Evolutionary conservation across 23 tunicate species (phyloP).

Genomic region (Styela clava): DNA sequence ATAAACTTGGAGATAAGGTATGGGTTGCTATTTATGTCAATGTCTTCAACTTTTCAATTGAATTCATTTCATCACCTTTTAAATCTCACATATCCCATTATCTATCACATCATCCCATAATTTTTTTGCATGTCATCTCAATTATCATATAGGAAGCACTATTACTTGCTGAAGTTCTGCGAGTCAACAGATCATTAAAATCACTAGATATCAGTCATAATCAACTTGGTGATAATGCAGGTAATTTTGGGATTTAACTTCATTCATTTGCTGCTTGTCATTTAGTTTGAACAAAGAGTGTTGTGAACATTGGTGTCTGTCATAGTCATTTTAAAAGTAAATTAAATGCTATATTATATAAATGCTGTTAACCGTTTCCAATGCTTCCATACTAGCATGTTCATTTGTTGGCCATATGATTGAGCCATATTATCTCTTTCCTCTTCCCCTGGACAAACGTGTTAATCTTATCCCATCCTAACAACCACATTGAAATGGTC

Average conservation of each 20-base stretch:
- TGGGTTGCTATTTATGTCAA: too few species aligned
- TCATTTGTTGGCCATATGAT: too few species aligned
- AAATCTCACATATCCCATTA: too few species aligned
- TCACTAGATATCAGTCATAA: slow-evolving; percentile 66
- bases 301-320: background rate
- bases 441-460: too few species aligned
- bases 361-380: too few species aligned
- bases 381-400: too few species aligned
- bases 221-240: slow-evolving; percentile 53
- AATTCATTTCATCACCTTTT: background rate
- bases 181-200: slow-evolving; percentile 26
- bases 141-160: slow-evolving; percentile 53
- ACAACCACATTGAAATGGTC: too few species aligned
- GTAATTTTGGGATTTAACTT: slow-evolving; percentile 33
- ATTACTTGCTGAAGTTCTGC: slow-evolving; percentile 50
- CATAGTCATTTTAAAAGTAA: too few species aligned
- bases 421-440: too few species aligned
- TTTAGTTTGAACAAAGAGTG: background rate
- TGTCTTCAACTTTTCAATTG: background rate
- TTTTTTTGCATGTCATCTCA: background rate
- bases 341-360: too few species aligned
- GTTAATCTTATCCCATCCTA: too few species aligned
- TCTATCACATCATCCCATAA: background rate
- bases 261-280: background rate
- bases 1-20: slow-evolving; percentile 72